Conservation (phyloP, 2,888 invertebrate species). For the Drosophila nr. perissopoda region DNA sequence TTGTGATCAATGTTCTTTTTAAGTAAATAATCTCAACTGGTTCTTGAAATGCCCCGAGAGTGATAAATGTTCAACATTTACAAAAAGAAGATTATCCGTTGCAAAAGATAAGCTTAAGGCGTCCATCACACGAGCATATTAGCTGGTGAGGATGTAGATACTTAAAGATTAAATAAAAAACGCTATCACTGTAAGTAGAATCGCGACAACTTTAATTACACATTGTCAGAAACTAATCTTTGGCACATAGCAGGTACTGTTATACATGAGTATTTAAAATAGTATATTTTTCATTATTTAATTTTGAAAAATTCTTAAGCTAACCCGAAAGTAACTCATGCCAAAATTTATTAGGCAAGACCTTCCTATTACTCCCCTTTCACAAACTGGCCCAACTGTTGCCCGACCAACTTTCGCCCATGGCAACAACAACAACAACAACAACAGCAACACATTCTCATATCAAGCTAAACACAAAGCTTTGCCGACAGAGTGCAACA, state of each 20-base stretch:
- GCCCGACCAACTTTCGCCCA: constrained; percentile 64
- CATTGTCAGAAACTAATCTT: background rate
- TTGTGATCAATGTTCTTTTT: background rate
- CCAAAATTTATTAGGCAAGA: constrained; percentile 15
- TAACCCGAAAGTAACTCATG: constrained; percentile 1
- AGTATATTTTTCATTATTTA: background rate
- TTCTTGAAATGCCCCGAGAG: background rate
- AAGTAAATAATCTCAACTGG: constrained; percentile 3
- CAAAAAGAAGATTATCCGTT: background rate
- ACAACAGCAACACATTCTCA: constrained; percentile 28
- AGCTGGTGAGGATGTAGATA: background rate
- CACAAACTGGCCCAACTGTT: constrained; percentile 18
- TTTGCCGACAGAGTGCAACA: constrained; percentile 58
- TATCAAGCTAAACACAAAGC: constrained; percentile 44
- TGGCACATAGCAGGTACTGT: background rate
- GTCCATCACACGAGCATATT: background rate
- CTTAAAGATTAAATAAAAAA: background rate
- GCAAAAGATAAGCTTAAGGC: background rate
- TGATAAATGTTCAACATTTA: background rate
- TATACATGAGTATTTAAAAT: background rate
- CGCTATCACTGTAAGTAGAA: background rate
- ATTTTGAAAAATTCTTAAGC: constrained; percentile 9
- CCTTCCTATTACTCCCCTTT: constrained; percentile 3
- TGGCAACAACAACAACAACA: constrained; percentile 36
- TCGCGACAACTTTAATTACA: background rate